These are phyloP conservation scores for Microtus ochrogaster DNA, from an alignment of 2,113 vertebrate species.

Conservation along the genomic window DNA sequence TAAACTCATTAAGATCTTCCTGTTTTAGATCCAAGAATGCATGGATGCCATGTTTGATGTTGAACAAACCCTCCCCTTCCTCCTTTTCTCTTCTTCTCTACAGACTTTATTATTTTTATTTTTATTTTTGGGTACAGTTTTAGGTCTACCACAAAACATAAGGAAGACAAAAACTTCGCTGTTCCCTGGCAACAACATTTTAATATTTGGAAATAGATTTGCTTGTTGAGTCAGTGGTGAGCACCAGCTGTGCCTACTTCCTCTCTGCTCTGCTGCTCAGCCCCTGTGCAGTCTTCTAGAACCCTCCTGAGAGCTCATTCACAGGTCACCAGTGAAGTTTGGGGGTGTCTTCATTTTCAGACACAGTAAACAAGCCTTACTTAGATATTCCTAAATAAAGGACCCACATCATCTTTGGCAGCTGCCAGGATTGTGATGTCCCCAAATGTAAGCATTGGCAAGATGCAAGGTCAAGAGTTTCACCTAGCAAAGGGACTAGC, in stretches of 20 bases:
- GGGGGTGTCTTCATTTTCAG: not conserved
- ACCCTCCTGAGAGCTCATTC: not conserved
- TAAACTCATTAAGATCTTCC: not conserved
- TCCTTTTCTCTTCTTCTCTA: not conserved
- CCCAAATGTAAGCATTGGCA: not conserved
- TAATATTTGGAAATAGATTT: not conserved
- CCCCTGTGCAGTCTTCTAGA: not conserved
- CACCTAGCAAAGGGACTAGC: not conserved
- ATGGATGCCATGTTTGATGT: not conserved
- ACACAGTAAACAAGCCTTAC: not conserved
- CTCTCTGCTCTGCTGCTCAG: not conserved
- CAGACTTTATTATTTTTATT: not conserved
- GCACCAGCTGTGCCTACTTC: not conserved
- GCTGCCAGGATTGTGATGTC: not conserved
- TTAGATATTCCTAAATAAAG: not conserved
- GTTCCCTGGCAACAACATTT: not conserved
- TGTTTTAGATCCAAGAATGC: not conserved
- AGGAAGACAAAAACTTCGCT: not conserved
- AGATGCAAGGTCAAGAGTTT: not conserved
- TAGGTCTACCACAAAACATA: not conserved
- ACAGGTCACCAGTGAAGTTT: not conserved
- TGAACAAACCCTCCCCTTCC: no score
- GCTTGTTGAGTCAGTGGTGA: not conserved
- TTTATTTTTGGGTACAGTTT: conserved; percentile 2
- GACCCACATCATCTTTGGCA: not conserved